Base-by-base conservation (phyloP, 2,797 vertebrate genomes). In the Manis javanica region DNA sequence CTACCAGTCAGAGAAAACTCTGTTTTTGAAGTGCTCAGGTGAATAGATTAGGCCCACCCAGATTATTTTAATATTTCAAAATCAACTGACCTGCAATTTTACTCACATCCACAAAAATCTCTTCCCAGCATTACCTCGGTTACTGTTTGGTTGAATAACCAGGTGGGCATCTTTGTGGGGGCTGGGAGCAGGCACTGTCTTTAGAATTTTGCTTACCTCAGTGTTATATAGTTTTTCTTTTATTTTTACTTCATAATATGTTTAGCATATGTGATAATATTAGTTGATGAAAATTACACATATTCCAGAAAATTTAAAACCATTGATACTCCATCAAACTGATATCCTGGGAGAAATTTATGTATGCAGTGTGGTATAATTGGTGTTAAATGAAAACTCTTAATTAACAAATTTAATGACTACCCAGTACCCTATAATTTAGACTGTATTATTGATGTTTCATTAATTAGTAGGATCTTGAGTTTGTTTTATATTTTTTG, bases 401-500 rank as follows among this genome's bases (percentile, higher is more conserved):
- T 90, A 86, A 61, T 83, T 87, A 87, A 79, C n/a, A 49, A 51
- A 64, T 78, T 82, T 95, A 72, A 87, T 68, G 51, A 93, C 69
- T 95, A 64, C 14, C n/a, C 2, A 69, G 49, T n/a, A 82, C 1
- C 29, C 5, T 42, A 18, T 88, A 71, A 81, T 81, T 71, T 69
- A 63, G 63, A 39, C 91, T 18, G 23, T 94, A 79, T 69, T 86
- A 26, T 74, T 95, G 59, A 34, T 69, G 15, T 90, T 92, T 34
- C 29, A 78, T 83, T 84, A 24, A 84, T 81, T 86, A 77, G 21
- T 53, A 77, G 49, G 42, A 13, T 10, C 42, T 26, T 84, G 63
- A 87, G 53, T 90, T 84, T 81, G 66, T 78, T 96, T 77, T 85
- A 31, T 87, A 31, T 66, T 59, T 96, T 96, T 91, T 42, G 64